Base-by-base conservation (phyloP, 2,888 invertebrate genomes). In the Leucophenga montana region DNA sequence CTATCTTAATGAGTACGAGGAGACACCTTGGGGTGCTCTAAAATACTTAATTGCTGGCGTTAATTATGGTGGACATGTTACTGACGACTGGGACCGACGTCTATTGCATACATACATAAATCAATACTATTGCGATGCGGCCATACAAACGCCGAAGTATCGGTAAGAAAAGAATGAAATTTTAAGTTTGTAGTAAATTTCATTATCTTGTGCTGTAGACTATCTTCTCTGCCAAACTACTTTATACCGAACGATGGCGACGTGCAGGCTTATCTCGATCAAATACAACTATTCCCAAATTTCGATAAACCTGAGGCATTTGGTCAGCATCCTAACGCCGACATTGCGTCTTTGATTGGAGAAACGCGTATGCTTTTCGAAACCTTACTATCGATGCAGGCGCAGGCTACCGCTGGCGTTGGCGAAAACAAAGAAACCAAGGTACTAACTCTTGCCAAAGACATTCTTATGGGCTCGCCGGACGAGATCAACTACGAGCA, bases 11-110 rank as follows among this genome's bases (percentile, higher is more conserved):
- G 95, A 96, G 84, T 97, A 97, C 87, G 92, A 93, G n/a, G 93
- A 94, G 14, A 96, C 95, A 0, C 96, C 96, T 0, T 97, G 96
- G 95, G 96, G 95, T 82, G 96, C 96, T 0, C 89, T 97, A 62
- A 95, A 96, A 78, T 96, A 95, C 87, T 89, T 97, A 72, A 95
- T 97, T 85, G 94, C 96, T 0, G 95, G 94, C 78, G 95, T 97
- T 76, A 96, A 95, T 89, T 97, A 97, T 86, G 96, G 96, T 44
- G 96, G 96, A 0, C 93, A 93, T 84, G 93, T 94, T 18, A 94
- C 94, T 3, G 94, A 94, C 83, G 93, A 94, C 80, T 94, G 93
- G 92, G 92, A 92, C 84, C 90, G 93, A 73, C 90, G 96, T 18
- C 91, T 97, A 31, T 90, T 97, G 27, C 90, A 92, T 75, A 95